A percentile compares a stretch with the other conserved stretches of the same genome.
Conservation (phyloP, 2,113 vertebrate species). For the Corapipo altera region DNA sequence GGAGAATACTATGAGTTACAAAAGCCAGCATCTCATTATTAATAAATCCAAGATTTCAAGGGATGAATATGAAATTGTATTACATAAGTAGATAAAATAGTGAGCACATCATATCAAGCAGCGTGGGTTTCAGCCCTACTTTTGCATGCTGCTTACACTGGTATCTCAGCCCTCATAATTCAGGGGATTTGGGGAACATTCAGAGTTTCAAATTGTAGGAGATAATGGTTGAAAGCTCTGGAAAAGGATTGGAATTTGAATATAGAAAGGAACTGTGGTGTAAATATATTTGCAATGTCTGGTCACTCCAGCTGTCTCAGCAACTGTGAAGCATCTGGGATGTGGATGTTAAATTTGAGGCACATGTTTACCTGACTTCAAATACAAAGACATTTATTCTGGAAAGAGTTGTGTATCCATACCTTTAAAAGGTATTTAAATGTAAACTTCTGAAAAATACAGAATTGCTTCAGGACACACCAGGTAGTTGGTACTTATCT, state of each 20-base stretch:
- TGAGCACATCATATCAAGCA: neutral
- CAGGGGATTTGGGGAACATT: neutral
- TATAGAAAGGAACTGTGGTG: slow-evolving; percentile 5
- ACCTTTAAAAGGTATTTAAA: neutral
- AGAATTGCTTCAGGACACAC: neutral
- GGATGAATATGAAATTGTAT: neutral
- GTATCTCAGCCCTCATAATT: neutral
- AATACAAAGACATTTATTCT: neutral
- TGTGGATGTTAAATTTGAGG: slow-evolving; percentile 15
- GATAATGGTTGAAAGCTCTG: slow-evolving; percentile 39
- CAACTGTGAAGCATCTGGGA: neutral
- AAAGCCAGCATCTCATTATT: neutral
- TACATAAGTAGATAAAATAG: neutral
- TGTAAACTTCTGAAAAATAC: neutral
- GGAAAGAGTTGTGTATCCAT: neutral
- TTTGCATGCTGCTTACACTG: neutral
- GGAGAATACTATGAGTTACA: neutral
- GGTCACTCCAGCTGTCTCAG: neutral
- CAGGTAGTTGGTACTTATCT: neutral
- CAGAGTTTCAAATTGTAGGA: neutral
- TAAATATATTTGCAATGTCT: slow-evolving; percentile 31
- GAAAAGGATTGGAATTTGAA: slow-evolving; percentile 32
- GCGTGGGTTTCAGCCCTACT: neutral
- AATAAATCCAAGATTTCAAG: neutral
- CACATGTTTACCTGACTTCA: neutral